Evolutionary conservation across 2,888 invertebrate genomes (phyloP).

Genomic region (Busseola fusca): DNA sequence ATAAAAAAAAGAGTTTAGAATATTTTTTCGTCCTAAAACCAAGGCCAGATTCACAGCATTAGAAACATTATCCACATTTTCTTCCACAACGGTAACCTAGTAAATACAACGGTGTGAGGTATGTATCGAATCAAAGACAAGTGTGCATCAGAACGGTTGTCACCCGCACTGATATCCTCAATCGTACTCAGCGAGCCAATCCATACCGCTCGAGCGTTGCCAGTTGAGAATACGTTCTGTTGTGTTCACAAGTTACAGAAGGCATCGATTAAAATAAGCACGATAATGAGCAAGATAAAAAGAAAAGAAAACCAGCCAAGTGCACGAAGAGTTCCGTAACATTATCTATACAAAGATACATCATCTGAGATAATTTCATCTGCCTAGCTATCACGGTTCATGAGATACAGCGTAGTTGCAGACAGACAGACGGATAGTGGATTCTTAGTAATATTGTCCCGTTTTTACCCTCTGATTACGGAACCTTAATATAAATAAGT

Average conservation of each 20-base stretch:
- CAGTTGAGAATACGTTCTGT: slow-evolving; percentile 70
- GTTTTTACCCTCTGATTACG: too few relatives aligned
- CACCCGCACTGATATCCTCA: slow-evolving; percentile 66
- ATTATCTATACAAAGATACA: too few relatives aligned
- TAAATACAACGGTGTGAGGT: not conserved
- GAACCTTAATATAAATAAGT: too few relatives aligned
- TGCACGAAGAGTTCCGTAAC: too few relatives aligned
- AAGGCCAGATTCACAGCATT: not conserved
- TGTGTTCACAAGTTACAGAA: slow-evolving; percentile 50
- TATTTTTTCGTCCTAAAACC: not conserved
- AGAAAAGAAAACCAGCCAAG: not conserved
- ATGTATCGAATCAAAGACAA: slow-evolving; percentile 38
- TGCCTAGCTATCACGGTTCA: too few relatives aligned
- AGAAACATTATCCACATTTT: not conserved
- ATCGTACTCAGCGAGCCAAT: slow-evolving; percentile 73
- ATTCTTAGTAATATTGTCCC: too few relatives aligned
- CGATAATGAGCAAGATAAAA: not conserved
- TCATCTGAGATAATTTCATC: too few relatives aligned
- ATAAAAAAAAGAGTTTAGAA: not conserved
- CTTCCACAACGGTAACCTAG: not conserved
- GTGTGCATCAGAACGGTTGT: slow-evolving; percentile 38
- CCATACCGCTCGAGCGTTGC: slow-evolving; percentile 73
- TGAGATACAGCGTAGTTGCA: too few relatives aligned
- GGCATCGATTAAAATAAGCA: not conserved
- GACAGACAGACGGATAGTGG: too few relatives aligned